A percentile compares a stretch with the other conserved stretches of the same genome.
Evolutionary conservation across 1,140 invertebrate genomes (phyloP).

Genomic region (Heliothis subflexa): DNA sequence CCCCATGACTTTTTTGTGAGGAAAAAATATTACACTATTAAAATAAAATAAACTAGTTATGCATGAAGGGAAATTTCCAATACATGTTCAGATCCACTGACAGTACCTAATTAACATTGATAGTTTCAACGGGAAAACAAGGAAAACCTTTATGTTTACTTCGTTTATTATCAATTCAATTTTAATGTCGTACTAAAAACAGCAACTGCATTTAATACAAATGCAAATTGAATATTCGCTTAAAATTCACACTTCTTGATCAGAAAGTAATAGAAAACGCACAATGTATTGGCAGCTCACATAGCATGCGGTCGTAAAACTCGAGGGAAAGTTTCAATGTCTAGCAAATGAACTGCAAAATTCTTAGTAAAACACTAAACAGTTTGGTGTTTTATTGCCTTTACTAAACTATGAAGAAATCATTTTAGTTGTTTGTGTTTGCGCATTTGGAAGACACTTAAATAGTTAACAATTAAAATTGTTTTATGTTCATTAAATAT

Average conservation of each 20-base stretch:
- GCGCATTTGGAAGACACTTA: not conserved
- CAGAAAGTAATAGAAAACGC: slow-evolving; percentile 11
- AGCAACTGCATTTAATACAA: not conserved
- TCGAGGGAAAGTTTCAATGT: not conserved
- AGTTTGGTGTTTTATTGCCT: slow-evolving; percentile 8
- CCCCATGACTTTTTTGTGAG: too few species aligned
- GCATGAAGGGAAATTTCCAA: not conserved
- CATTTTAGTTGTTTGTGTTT: not conserved
- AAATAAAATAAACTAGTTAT: too few species aligned
- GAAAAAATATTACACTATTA: too few species aligned
- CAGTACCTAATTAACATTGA: not conserved
- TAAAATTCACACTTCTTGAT: not conserved
- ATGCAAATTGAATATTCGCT: not conserved
- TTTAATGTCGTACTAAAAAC: not conserved
- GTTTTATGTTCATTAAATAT: too few species aligned
- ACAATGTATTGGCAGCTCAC: slow-evolving; percentile 6
- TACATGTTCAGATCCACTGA: not conserved
- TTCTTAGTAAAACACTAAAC: not conserved
- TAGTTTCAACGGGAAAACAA: not conserved
- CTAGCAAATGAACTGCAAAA: slow-evolving; percentile 8
- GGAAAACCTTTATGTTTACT: not conserved
- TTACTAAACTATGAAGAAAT: not conserved
- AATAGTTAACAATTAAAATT: too few species aligned
- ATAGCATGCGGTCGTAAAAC: slow-evolving; percentile 16
- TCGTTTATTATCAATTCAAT: not conserved